These are phyloP conservation scores for Seriola dumerili DNA, from an alignment of 2,113 vertebrate species.

Conservation along the genomic window DNA sequence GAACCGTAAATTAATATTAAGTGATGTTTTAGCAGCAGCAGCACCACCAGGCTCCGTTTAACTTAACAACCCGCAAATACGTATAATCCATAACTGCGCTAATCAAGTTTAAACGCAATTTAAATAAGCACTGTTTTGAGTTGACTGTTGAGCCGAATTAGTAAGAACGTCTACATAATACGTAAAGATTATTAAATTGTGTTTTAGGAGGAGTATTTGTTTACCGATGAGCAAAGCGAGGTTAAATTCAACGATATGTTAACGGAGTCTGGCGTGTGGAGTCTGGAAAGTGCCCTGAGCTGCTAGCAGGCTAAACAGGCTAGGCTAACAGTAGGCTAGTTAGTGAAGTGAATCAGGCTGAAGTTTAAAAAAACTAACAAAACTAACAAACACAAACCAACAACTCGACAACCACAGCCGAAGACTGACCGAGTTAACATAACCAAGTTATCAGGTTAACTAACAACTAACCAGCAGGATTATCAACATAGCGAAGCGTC, in stretches of 20 bases:
- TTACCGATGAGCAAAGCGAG: fast-evolving
- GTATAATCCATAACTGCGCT: too few species aligned
- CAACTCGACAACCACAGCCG: not conserved
- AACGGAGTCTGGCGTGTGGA: constrained; percentile 9
- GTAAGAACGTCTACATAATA: fast-evolving
- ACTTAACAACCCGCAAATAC: too few species aligned
- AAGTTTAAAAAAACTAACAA: constrained; percentile 47
- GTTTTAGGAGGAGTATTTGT: fast-evolving
- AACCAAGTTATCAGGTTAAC: not conserved
- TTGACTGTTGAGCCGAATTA: not conserved
- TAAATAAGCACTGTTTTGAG: not conserved
- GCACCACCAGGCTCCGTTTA: too few species aligned
- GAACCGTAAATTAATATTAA: too few species aligned
- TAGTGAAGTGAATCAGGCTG: not conserved
- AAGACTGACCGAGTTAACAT: not conserved
- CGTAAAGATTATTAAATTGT: fast-evolving
- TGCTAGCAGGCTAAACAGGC: constrained; percentile 34
- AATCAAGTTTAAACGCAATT: not conserved
- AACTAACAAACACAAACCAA: not conserved
- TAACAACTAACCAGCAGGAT: too few species aligned
- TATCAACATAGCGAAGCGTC: not conserved
- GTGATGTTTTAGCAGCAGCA: too few species aligned
- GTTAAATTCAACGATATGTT: not conserved
- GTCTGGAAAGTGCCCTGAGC: constrained; percentile 9
- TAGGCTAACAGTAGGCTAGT: constrained; percentile 40